Conservation (phyloP, 2,888 invertebrate genomes). For the Nysson spinosus region DNA sequence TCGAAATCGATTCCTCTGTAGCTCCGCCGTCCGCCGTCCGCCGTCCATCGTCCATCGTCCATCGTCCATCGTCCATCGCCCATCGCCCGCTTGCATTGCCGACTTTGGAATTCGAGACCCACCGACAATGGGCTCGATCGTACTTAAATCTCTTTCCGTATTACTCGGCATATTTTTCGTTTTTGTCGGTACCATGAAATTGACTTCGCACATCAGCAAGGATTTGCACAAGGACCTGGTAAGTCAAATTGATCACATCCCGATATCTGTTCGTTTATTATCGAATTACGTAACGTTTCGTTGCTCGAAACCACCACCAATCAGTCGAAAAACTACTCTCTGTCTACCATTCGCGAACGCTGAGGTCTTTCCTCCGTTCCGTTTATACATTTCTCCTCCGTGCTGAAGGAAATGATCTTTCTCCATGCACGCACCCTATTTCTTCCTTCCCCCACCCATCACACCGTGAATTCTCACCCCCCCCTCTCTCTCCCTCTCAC, state of each 20-base stretch:
- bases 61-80: too few relatives aligned
- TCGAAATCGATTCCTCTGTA: conserved; percentile 43
- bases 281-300: conserved; percentile 31
- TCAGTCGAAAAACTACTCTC: neutral
- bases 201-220: conserved; percentile 94
- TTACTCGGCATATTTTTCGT: conserved; percentile 96
- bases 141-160: conserved; percentile 93
- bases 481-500: neutral
- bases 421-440: too few relatives aligned
- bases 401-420: too few relatives aligned
- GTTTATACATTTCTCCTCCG: too few relatives aligned
- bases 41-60: too few relatives aligned
- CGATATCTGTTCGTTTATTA: neutral
- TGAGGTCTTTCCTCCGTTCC: neutral
- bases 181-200: conserved; percentile 95
- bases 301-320: too few relatives aligned
- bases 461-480: neutral
- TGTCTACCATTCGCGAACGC: neutral
- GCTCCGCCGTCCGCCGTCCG: neutral
- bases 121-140: conserved; percentile 83
- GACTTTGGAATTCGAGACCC: neutral
- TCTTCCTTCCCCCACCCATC: too few relatives aligned
- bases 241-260: conserved; percentile 74
- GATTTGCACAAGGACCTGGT: conserved; percentile 98
- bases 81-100: too few relatives aligned